Evolutionary conservation across 1,140 invertebrate genomes (phyloP), one percentile per base, ranked within the genome.

Genomic region (Pectinophora gossypiella): DNA sequence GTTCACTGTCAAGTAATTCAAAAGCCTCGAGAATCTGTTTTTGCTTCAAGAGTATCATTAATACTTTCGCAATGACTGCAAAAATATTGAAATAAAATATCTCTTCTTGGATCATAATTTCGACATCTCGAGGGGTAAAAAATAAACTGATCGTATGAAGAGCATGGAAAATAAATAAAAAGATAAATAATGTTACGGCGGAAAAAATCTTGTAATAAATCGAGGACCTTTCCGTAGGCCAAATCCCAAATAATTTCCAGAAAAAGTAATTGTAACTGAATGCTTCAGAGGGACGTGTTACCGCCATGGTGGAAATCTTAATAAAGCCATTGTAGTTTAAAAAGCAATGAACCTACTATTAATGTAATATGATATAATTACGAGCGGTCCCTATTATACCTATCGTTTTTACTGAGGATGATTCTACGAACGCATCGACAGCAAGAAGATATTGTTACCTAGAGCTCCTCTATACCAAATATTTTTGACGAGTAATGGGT

Each of bases 11-110:
- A 12, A 82, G 48, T 49, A 74, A 56, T 40, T 68, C 23, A n/a
- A 82, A 61, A n/a, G 53, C 56, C 22, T 62, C 51, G n/a, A 78
- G 10, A 23, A 84, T 56, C 59, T 76, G 55, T 21, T 72, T 59
- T 46, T 69, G 55, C 55, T 58, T 76, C 4, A 64, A 36, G 20
- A 78, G 13, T 43, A 78, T 58, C 68, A 72, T 80, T 7, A 66
- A 54, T 54, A 72, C 64, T 67, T 84, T 82, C 0, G 46, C 27
- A 6, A 52, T 49, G 15, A 75, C 65, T 21, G 63, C 57, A 12
- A 80, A 47, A 63, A 78, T 75, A 7, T 68, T 75, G 42, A 81
- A 81, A 40, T 66, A 72, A 66, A 80, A 84, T 52, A 77, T 68
- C 15, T 74, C 62, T 68, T 85, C 78, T 3, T 52, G 64, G 7